These are phyloP conservation scores for Vicugna pacos DNA, from an alignment of 2,113 vertebrate species.

Conservation along the genomic window DNA sequence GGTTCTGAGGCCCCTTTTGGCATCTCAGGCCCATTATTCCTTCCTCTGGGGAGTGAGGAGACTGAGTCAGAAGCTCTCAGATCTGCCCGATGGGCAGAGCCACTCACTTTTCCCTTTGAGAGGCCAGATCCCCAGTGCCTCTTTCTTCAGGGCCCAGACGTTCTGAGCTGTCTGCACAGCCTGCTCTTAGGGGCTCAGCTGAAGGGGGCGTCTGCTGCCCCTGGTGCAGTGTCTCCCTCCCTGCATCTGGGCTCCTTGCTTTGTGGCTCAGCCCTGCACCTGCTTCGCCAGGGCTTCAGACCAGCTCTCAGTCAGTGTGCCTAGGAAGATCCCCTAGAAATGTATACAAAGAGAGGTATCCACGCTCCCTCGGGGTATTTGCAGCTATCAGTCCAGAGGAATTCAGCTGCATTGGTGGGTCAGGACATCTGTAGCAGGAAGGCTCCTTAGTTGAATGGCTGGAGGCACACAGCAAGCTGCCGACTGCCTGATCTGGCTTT, in stretches of 20 bases:
- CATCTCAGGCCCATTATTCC: not conserved
- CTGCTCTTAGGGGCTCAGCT: not conserved
- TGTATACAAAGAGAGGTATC: not conserved
- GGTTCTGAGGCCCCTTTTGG: not conserved
- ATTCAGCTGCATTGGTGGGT: not conserved
- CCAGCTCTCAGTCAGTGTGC: not conserved
- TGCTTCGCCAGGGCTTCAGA: not conserved
- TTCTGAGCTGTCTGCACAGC: not conserved
- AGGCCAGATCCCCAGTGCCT: not conserved
- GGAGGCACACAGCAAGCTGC: not conserved
- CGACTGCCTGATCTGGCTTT: not conserved
- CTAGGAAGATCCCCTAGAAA: not conserved
- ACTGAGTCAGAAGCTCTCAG: not conserved
- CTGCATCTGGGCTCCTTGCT: too few relatives aligned
- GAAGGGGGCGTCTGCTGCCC: not conserved
- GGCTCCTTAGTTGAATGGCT: not conserved
- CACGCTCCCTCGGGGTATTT: too few relatives aligned
- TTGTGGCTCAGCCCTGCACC: not conserved
- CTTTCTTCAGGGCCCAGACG: not conserved
- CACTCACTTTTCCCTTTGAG: not conserved
- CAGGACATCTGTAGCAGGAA: not conserved
- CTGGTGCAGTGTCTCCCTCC: rapidly evolving
- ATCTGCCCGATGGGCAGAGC: not conserved
- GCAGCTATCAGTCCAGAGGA: not conserved
- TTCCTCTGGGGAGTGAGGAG: not conserved